Evolutionary conservation across 2,113 vertebrate genomes (phyloP), one percentile per base, ranked within the genome.

Genomic region (Leucosticte australis): DNA sequence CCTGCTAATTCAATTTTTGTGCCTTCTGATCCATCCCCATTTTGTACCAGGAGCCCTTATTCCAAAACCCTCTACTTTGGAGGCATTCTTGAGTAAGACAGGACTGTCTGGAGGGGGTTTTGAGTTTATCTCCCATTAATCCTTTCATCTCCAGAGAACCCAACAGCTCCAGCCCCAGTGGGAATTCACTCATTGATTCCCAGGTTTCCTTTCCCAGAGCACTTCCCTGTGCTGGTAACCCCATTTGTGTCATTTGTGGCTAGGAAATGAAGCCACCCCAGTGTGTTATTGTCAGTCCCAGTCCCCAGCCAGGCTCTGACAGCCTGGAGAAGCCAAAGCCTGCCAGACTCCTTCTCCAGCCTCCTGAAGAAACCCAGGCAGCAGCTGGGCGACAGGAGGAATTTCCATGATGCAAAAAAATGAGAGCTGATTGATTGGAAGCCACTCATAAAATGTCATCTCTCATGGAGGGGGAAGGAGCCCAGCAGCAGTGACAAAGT

Each of bases 401-500:
- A 96, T 98, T 97, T 96, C 92, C 64, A 62, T 42, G 92, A 95
- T 85, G 93, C 91, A 94, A 96, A 94, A 96, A 91, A 95, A 97
- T 96, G 56, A 82, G 87, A 93, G 59, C 33, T 96, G 98, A 98
- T 97, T 85, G 98, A 98, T 98, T 90, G 96, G 89, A 93, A 88
- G 30, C 63, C 84, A 92, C 97, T 95, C 89, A 97, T 97, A 96
- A 98, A 96, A 98, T 97, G 98, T 97, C 98, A 95, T 96, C 67
- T 97, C 95, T 95, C 84, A 52, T 97, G 70, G 98, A 97, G 87
- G 94, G 52, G 95, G 94, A 97, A 83, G 97, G 96, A 96, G 89
- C 95, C 87, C 13, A 63, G 96, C 97, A 96, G 97, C 98, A 90
- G 98, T 98, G 98, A 98, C 97, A 98, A 98, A 98, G 98, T 94